Conservation (phyloP, 2,113 vertebrate species). For the Syngnathus floridae region DNA sequence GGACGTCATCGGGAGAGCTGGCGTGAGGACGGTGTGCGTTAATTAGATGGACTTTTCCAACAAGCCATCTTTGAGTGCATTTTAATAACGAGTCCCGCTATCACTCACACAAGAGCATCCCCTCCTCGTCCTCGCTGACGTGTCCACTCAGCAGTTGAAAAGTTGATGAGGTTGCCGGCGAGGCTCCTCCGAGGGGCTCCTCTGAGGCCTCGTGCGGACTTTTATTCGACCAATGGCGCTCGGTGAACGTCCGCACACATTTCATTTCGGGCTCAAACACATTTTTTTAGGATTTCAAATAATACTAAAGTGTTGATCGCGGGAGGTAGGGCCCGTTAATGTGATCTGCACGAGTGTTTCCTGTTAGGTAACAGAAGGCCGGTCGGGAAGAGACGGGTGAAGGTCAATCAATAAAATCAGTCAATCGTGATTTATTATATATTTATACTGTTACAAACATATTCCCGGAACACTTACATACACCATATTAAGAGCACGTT, state of each 20-base stretch:
- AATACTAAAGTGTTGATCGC: conserved; percentile 16
- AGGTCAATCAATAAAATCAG: conserved; percentile 52
- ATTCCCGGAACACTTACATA: too few relatives aligned
- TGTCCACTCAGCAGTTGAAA: background rate
- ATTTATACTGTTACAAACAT: conserved; percentile 1
- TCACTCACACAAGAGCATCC: background rate
- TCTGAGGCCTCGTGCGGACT: background rate
- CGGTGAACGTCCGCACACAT: background rate
- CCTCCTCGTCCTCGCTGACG: background rate
- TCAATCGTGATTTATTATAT: conserved; percentile 56
- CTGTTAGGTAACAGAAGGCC: conserved; percentile 42
- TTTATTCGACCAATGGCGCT: background rate
- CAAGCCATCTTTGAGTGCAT: background rate
- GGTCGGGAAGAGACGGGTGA: conserved; percentile 14
- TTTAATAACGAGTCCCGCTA: background rate
- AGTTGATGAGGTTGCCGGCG: background rate
- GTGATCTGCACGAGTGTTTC: conserved; percentile 9
- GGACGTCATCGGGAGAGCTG: conserved; percentile 15
- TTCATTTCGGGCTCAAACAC: background rate
- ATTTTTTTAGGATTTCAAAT: background rate
- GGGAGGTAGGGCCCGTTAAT: conserved; percentile 14
- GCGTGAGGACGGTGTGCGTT: conserved; percentile 1
- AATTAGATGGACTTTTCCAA: conserved; percentile 4
- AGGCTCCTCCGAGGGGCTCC: background rate
- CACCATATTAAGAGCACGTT: too few relatives aligned